Conservation (phyloP, 2,113 vertebrate genomes). For the Spermophilus dauricus region DNA sequence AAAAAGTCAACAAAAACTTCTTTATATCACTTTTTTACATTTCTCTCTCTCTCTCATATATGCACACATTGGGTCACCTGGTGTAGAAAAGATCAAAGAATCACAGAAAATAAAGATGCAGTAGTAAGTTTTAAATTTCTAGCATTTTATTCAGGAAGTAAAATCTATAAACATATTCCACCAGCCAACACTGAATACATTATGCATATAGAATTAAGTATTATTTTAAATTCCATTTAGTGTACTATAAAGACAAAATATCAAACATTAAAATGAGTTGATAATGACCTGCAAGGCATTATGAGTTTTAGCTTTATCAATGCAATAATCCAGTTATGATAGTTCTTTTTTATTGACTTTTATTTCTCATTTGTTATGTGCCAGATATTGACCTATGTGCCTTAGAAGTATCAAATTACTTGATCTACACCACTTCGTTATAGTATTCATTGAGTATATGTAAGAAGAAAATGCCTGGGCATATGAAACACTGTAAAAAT, state of each 20-base stretch:
- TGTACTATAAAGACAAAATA: background rate
- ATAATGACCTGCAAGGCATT: background rate
- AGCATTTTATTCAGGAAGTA: slow-evolving; percentile 16
- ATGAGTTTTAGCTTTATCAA: background rate
- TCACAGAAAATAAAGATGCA: background rate
- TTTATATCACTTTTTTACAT: background rate
- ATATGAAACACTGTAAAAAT: background rate
- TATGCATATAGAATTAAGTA: slow-evolving; percentile 3
- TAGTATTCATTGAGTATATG: background rate
- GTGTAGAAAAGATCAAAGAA: background rate
- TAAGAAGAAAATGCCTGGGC: background rate
- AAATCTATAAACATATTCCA: background rate
- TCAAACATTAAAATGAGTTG: background rate
- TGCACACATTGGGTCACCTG: background rate
- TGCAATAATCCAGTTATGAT: background rate
- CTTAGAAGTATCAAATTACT: background rate
- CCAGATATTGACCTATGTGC: background rate
- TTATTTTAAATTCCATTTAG: slow-evolving; percentile 18
- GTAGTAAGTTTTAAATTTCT: slow-evolving; percentile 32
- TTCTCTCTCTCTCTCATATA: background rate
- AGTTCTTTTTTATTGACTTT: slow-evolving; percentile 4
- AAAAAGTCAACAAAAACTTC: background rate
- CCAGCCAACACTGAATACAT: slow-evolving; percentile 25
- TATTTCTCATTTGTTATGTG: background rate
- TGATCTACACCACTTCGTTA: background rate